Evolutionary conservation across 1,140 invertebrate species (phyloP), one percentile per base, ranked within the genome.

Genomic region (Dolichoris vasculosae): DNA sequence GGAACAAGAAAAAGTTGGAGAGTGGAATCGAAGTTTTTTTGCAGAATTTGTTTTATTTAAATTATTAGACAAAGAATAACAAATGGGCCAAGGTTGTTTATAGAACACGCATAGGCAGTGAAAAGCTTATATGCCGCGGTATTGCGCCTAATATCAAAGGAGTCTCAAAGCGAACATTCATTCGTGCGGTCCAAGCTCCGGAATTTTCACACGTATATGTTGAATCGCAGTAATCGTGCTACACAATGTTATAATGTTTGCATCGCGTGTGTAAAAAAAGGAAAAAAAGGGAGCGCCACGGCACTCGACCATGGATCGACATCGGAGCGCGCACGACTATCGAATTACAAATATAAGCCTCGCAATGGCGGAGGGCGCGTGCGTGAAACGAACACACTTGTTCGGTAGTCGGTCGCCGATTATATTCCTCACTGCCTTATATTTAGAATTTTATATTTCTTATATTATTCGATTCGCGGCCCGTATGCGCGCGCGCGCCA

Each of bases 371-470:
- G 11, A n/a, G 69, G 69, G 32, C 38, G 69, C 40, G 38, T 43
- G 69, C 69, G 69, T 38, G 69, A 35, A 26, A 43, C 69, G 20
- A 17, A 73, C 38, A 69, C 40, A 43, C 69, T 26, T 38, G 69
- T 73, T 38, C 40, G 38, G 15, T 9, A 73, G 20, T 38, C 17
- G 69, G 69, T 26, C 15, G 38, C 38, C 69, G 69, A 73, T 73
- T 38, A n/a, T n/a, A 43, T 73, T 69, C 67, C 35, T 35, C 67
- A 38, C 67, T 69, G 35, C 23, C 38, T 73, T 73, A 73, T 73
- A 73, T 73, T 73, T 73, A 73, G 69, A 73, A 73, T 73, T 73
- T 73, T 43, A 73, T 43, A 43, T n/a, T 40, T 73, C 69, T 23
- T 8, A 2, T 35, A 15, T 26, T n/a, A n/a, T 26, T 26, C 0